Percentiles rank a stretch among this genome's conserved stretches.
Evolutionary conservation across 2,888 invertebrate species (phyloP).

Genomic region (Drosophila pseudotakahashii): DNA sequence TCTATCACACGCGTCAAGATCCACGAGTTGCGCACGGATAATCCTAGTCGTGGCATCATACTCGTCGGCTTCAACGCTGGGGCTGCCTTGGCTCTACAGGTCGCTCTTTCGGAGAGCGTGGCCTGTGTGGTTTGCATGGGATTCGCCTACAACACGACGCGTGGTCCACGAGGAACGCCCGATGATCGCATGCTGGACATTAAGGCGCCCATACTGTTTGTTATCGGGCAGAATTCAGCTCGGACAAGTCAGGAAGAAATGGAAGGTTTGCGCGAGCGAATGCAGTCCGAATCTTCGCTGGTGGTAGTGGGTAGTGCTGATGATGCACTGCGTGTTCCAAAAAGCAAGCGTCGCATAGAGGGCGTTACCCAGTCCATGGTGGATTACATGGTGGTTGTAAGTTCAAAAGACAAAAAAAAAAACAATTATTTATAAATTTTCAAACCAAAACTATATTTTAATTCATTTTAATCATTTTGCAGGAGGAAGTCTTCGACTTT

Average conservation of each 20-base stretch:
- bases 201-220: slow-evolving; percentile 90
- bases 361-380: slow-evolving; percentile 92
- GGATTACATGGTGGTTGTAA: slow-evolving; percentile 90
- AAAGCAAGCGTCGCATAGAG: slow-evolving; percentile 89
- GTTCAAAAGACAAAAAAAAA: slow-evolving; percentile 20
- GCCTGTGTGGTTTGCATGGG: slow-evolving; percentile 91
- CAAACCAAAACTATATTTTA: background rate
- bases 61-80: slow-evolving; percentile 92
- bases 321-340: slow-evolving; percentile 89
- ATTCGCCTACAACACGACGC: slow-evolving; percentile 90
- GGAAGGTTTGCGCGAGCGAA: slow-evolving; percentile 90
- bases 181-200: slow-evolving; percentile 91
- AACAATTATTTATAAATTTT: no score
- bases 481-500: slow-evolving; percentile 89
- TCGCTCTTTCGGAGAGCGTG: slow-evolving; percentile 89
- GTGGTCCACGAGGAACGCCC: slow-evolving; percentile 90
- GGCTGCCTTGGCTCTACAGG: slow-evolving; percentile 90
- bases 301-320: slow-evolving; percentile 92
- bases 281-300: slow-evolving; percentile 90
- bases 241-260: slow-evolving; percentile 89
- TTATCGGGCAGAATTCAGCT: slow-evolving; percentile 90
- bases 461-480: background rate
- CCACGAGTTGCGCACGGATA: slow-evolving; percentile 88
- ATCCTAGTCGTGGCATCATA: slow-evolving; percentile 89
- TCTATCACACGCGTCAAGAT: slow-evolving; percentile 89